Evolutionary conservation across 2,888 invertebrate species (phyloP).

Genomic region (Carcina quercana): DNA sequence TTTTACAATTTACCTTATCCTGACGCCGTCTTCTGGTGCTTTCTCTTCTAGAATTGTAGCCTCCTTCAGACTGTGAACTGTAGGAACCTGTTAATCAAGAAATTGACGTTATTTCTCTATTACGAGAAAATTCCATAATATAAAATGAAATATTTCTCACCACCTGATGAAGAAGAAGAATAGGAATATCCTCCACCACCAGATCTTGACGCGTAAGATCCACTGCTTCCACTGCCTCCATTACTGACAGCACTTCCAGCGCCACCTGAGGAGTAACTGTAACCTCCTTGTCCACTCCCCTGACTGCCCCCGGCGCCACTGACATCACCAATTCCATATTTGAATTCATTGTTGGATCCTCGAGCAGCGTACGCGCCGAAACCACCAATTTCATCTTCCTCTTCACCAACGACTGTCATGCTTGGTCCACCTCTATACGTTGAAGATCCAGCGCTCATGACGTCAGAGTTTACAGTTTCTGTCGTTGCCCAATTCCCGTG

Average conservation of each 20-base stretch:
- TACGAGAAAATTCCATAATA: not conserved
- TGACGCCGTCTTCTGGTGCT: constrained; percentile 47
- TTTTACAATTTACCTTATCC: constrained; percentile 40
- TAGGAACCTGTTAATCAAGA: constrained; percentile 31
- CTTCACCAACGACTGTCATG: constrained; percentile 54
- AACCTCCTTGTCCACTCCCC: constrained; percentile 19
- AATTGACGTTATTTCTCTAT: not conserved
- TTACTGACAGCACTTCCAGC: constrained; percentile 11
- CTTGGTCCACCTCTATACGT: constrained; percentile 42
- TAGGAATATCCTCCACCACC: constrained; percentile 46
- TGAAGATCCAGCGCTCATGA: constrained; percentile 56
- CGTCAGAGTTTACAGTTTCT: constrained; percentile 60
- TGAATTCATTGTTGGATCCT: constrained; percentile 56
- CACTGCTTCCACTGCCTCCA: constrained; percentile 17
- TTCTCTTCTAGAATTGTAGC: constrained; percentile 37
- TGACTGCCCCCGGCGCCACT: constrained; percentile 27
- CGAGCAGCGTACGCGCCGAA: constrained; percentile 53
- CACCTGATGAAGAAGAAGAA: constrained; percentile 42
- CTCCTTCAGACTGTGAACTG: constrained; percentile 27
- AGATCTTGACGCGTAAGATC: constrained; percentile 11
- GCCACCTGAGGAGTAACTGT: constrained; percentile 17
- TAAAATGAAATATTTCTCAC: constrained; percentile 1
- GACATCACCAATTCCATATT: constrained; percentile 55
- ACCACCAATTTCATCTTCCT: constrained; percentile 54
- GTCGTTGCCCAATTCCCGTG: constrained; percentile 62